Evolutionary conservation across 1,140 invertebrate genomes (phyloP).

Genomic region (Bacillus rossius): DNA sequence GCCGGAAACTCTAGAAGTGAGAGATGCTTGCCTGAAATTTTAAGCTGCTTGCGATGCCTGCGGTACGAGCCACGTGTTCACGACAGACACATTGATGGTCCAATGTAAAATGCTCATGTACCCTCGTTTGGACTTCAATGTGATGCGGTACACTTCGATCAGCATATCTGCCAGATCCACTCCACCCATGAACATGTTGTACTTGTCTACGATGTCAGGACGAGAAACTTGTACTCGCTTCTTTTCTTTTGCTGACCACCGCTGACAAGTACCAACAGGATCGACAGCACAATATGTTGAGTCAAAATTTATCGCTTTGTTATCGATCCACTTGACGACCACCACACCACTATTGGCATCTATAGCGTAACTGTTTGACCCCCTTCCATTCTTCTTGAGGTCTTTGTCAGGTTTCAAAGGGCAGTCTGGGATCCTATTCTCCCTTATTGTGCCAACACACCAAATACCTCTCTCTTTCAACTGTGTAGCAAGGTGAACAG

Average conservation of each 20-base stretch:
- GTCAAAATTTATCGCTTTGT: slow-evolving; percentile 39
- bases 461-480: slow-evolving; percentile 5
- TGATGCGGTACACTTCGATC: slow-evolving; percentile 34
- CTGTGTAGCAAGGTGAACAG: not conserved
- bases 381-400: slow-evolving; percentile 37
- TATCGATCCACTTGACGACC: slow-evolving; percentile 41
- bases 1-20: slow-evolving; percentile 34
- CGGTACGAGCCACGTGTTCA: slow-evolving; percentile 30
- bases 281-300: slow-evolving; percentile 36
- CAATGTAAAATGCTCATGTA: slow-evolving; percentile 41
- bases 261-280: slow-evolving; percentile 29
- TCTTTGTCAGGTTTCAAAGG: slow-evolving; percentile 28
- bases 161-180: slow-evolving; percentile 42
- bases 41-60: slow-evolving; percentile 1
- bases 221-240: slow-evolving; percentile 33
- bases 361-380: slow-evolving; percentile 20
- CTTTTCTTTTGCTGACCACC: slow-evolving; percentile 31
- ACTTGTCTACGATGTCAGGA: slow-evolving; percentile 38
- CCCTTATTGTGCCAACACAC: not conserved
- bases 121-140: slow-evolving; percentile 40
- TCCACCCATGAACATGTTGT: slow-evolving; percentile 37
- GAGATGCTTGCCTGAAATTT: slow-evolving; percentile 12
- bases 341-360: slow-evolving; percentile 23
- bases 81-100: slow-evolving; percentile 36
- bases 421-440: not conserved